Evolutionary conservation across 2,797 vertebrate genomes (phyloP).

Genomic region (Ispidina picta): DNA sequence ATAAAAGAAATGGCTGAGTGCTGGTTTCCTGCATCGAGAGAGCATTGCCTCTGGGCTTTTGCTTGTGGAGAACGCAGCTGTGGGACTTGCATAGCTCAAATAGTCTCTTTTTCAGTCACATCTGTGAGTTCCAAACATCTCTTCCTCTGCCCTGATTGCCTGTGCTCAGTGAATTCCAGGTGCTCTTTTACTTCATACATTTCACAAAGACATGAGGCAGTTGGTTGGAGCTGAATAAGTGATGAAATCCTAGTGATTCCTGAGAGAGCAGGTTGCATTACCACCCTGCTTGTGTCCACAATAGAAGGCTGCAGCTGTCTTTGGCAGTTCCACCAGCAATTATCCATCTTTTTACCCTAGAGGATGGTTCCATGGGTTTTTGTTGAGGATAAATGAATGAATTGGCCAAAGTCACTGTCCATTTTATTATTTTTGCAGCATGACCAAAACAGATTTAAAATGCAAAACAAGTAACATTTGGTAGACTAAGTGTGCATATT

Average conservation of each 20-base stretch:
- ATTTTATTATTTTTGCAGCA: background rate
- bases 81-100: background rate
- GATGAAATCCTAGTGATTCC: background rate
- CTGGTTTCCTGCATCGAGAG: background rate
- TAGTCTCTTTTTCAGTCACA: background rate
- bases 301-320: conserved; percentile 26
- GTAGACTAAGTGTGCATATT: background rate
- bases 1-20: background rate
- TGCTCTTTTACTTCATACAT: background rate
- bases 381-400: background rate
- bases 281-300: conserved; percentile 22
- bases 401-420: background rate
- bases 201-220: background rate
- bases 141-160: background rate
- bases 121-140: background rate
- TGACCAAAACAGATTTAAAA: background rate
- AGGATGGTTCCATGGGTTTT: background rate
- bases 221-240: background rate
- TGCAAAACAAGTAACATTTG: background rate
- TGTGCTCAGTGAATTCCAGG: background rate
- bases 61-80: background rate
- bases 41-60: background rate
- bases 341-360: background rate
- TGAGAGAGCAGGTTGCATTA: conserved; percentile 8
- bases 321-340: conserved; percentile 20